Percentiles rank a stretch among this genome's conserved stretches.
These are phyloP conservation scores for Sebastes minor DNA, from an alignment of 2,797 vertebrate species.

Conservation along the genomic window DNA sequence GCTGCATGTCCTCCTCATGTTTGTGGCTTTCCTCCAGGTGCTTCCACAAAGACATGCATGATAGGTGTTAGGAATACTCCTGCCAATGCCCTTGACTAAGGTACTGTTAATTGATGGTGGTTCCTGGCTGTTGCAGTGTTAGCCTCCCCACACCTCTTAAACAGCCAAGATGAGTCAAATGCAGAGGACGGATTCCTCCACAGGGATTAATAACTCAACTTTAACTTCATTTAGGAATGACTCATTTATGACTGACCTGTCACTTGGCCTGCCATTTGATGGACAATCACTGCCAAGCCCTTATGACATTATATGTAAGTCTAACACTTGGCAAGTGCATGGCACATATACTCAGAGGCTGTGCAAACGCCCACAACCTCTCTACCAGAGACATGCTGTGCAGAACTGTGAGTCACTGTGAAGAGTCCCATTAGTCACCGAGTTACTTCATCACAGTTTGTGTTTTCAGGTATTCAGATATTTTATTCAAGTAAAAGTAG, in stretches of 20 bases:
- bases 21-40: background rate
- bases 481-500: background rate
- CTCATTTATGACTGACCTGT: background rate
- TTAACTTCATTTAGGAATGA: background rate
- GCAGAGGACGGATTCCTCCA: background rate
- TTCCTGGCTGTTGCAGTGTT: background rate
- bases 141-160: background rate
- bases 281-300: background rate
- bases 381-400: background rate
- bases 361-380: background rate
- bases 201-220: background rate
- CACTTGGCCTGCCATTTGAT: background rate
- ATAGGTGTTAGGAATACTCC: background rate
- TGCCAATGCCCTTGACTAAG: background rate
- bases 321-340: background rate
- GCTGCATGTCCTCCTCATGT: background rate
- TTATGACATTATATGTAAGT: background rate
- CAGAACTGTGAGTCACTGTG: background rate
- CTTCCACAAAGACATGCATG: background rate
- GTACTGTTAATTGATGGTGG: background rate
- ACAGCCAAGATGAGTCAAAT: background rate
- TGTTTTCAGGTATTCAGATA: background rate
- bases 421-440: slow-evolving; percentile 5
- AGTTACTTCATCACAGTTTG: slow-evolving; percentile 22
- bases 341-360: background rate